phyloP scores from a whole-genome alignment of 2,888 invertebrate species.

The Gibbula magus region DNA sequence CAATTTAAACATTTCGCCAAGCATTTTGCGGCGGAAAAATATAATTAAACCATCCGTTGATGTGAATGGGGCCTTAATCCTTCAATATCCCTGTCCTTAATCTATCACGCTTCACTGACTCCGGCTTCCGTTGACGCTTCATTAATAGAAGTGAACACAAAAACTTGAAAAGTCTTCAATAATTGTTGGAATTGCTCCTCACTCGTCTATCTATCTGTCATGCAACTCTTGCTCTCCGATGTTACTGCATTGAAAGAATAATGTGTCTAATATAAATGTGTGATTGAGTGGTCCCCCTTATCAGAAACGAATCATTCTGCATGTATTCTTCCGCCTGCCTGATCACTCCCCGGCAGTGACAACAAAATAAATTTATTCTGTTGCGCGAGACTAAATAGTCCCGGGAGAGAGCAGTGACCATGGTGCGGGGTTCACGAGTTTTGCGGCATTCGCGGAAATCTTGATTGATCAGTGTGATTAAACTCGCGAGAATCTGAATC shows the following conservation, averaged over 20 bases:
- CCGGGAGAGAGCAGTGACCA: not conserved
- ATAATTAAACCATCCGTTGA: slow-evolving; percentile 17
- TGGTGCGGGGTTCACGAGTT: slow-evolving; percentile 6
- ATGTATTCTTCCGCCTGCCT: slow-evolving; percentile 16
- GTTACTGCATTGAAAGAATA: slow-evolving; percentile 17
- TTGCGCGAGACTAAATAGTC: slow-evolving; percentile 23
- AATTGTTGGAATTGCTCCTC: slow-evolving; percentile 13
- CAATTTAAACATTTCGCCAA: slow-evolving; percentile 9
- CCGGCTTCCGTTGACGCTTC: not conserved
- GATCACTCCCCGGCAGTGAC: not conserved
- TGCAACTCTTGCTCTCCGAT: slow-evolving; percentile 22
- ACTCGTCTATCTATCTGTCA: slow-evolving; percentile 20
- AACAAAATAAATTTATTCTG: slow-evolving; percentile 16
- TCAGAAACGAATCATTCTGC: slow-evolving; percentile 18
- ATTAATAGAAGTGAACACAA: slow-evolving; percentile 19
- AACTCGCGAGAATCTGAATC: slow-evolving; percentile 20
- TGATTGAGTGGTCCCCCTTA: slow-evolving; percentile 12
- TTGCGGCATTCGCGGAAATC: slow-evolving; percentile 10
- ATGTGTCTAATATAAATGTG: slow-evolving; percentile 29
- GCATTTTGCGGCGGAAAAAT: slow-evolving; percentile 16
- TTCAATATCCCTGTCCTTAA: slow-evolving; percentile 12
- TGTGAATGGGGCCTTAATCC: slow-evolving; percentile 15
- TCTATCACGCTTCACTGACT: slow-evolving; percentile 2
- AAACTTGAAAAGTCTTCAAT: slow-evolving; percentile 20
- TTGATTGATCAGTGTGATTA: slow-evolving; percentile 22